A percentile compares a stretch with the other conserved stretches of the same genome.
These are phyloP conservation scores for Erynnis tages DNA, from an alignment of 2,888 invertebrate genomes.

Conservation along the genomic window DNA sequence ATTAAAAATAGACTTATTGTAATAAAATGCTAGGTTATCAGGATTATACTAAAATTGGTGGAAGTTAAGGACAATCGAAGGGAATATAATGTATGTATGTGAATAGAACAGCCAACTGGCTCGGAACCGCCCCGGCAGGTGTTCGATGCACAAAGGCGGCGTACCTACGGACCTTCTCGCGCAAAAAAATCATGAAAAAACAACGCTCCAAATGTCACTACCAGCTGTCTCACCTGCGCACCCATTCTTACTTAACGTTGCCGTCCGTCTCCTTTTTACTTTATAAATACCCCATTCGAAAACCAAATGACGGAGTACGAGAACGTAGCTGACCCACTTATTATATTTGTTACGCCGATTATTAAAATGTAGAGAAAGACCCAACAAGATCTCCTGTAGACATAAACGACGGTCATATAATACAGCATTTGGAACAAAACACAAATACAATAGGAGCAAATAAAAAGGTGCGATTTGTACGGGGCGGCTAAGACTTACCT, in stretches of 20 bases:
- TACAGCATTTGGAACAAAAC: not conserved
- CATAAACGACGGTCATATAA: constrained; percentile 9
- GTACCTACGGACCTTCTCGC: constrained; percentile 47
- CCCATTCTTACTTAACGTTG: constrained; percentile 12
- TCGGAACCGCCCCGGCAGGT: constrained; percentile 59
- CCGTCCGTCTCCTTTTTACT: constrained; percentile 22
- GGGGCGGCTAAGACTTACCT: constrained; percentile 52
- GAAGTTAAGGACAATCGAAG: constrained; percentile 13
- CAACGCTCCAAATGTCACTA: constrained; percentile 63
- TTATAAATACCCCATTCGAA: constrained; percentile 31
- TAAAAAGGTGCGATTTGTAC: constrained; percentile 29
- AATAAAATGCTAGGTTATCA: not conserved
- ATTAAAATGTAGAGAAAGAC: not conserved
- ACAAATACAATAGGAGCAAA: constrained; percentile 14
- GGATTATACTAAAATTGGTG: no score
- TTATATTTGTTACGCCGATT: not conserved
- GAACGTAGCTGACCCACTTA: not conserved
- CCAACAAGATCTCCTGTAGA: not conserved
- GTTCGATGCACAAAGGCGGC: constrained; percentile 59
- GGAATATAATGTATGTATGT: constrained; percentile 28
- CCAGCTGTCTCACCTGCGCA: constrained; percentile 68
- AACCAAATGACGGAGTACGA: not conserved
- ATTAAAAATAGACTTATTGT: constrained; percentile 1
- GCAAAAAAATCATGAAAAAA: constrained; percentile 59
- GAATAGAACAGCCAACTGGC: constrained; percentile 49